Evolutionary conservation across 1,140 invertebrate genomes (phyloP), one percentile per base, ranked within the genome.

Genomic region (Drosophila ironensis): DNA sequence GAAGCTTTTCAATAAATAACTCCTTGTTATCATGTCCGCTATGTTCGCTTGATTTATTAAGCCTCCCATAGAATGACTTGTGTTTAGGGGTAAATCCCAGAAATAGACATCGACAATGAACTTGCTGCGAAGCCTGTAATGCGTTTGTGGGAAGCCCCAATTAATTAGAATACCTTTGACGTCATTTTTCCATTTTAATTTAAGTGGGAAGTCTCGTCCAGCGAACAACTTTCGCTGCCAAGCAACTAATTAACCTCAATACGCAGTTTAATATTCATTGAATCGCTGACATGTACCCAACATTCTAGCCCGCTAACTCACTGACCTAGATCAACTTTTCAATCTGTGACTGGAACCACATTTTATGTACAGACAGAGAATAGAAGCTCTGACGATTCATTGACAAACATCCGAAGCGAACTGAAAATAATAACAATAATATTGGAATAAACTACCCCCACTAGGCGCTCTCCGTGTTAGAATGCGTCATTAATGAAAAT

Each of bases 281-380:
- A 61, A 44, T 14, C 27, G 20, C 20, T 20, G 38, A 27, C 54
- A 24, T 27, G 33, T 16, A 3, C 20, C 22, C 17, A 37, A 46
- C n/a, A 27, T 60, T 27, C 24, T 37, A 44, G 9, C 25, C 37
- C 4, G 4, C 3, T 33, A 12, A 33, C 30, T 25, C 52, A 59
- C 66, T 59, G 64, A 70, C 66, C 66, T 70, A 70, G 30, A 50
- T 59, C 64, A 69, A 69, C 52, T 25, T 57, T 48, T 54, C 22
- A 24, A 41, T 11, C n/a, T 38, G 25, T 37, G 41, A 24, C 30
- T 59, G n/a, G 35, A 47, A 22, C 28, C 16, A 37, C 16, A 68
- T 30, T 41, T 68, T 46, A 54, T 46, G 41, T 38, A 44, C 22
- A 35, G 9, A 25, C 42, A 46, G 12, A 16, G 12, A 22, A 20